Evolutionary conservation across 2,113 vertebrate genomes (phyloP).

Genomic region (Chinchilla lanigera): DNA sequence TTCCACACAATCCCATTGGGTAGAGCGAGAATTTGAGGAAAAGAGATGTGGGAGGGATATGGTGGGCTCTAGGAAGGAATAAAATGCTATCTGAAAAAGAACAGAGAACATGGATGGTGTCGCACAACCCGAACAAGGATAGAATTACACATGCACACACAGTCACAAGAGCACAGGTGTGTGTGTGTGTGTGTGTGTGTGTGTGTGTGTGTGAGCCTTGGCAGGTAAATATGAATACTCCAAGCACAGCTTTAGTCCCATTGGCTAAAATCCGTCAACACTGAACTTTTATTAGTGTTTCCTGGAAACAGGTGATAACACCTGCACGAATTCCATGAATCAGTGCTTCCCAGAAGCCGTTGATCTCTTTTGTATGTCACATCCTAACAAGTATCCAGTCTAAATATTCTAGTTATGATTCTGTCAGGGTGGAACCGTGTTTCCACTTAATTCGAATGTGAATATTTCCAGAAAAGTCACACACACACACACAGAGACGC

Average conservation of each 20-base stretch:
- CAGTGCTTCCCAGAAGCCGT: neutral
- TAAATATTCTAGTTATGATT: neutral
- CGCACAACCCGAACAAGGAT: too few species aligned
- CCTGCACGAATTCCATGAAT: neutral
- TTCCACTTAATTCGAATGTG: neutral
- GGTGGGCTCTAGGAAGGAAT: neutral
- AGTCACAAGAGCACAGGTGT: accelerated
- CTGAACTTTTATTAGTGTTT: neutral
- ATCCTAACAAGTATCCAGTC: neutral
- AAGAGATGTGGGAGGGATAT: neutral
- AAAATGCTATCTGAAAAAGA: neutral
- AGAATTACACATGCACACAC: accelerated
- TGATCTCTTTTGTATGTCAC: neutral
- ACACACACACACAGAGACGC: too few species aligned
- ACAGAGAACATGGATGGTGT: accelerated
- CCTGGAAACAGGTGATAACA: neutral
- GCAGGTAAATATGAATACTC: neutral
- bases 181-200: too few species aligned
- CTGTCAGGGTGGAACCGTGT: neutral
- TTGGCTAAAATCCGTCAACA: neutral
- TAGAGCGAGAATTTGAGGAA: neutral
- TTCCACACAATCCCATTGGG: neutral
- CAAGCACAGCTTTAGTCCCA: neutral
- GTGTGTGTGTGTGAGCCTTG: too few species aligned
- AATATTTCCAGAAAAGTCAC: conserved; percentile 24